These are phyloP conservation scores for Liasis olivaceus DNA, from an alignment of 2,797 vertebrate species.

Conservation along the genomic window DNA sequence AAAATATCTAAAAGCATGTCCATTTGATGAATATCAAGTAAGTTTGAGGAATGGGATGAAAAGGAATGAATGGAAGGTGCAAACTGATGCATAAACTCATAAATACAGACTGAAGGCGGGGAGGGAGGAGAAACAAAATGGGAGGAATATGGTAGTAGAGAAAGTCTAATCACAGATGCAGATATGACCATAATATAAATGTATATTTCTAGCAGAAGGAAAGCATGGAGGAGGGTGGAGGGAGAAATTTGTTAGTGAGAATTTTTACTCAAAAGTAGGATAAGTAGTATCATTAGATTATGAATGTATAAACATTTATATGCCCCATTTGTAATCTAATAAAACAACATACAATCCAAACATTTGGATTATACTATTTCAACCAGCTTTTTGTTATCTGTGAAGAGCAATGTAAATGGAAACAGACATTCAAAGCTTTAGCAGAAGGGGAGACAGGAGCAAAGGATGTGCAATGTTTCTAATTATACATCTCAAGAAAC, in stretches of 20 bases:
- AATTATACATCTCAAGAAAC: conserved; percentile 43
- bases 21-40: conserved; percentile 85
- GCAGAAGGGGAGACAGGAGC: conserved; percentile 55
- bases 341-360: conserved; percentile 49
- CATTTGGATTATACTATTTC: conserved; percentile 41
- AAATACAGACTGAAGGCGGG: conserved; percentile 75
- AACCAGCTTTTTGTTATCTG: conserved; percentile 40
- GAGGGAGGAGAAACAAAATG: not conserved
- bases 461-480: conserved; percentile 51
- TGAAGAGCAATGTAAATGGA: conserved; percentile 48
- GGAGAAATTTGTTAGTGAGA: conserved; percentile 75
- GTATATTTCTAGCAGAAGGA: conserved; percentile 60
- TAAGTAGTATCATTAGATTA: conserved; percentile 38
- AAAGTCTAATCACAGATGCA: conserved; percentile 57
- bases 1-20: conserved; percentile 90
- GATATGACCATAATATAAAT: conserved; percentile 55
- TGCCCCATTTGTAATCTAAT: conserved; percentile 37
- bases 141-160: not conserved
- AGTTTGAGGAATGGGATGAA: conserved; percentile 77
- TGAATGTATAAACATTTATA: conserved; percentile 53
- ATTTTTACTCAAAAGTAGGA: conserved; percentile 51
- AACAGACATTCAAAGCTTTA: conserved; percentile 53
- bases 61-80: conserved; percentile 78
- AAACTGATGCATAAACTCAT: conserved; percentile 71
- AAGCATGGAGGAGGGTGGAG: conserved; percentile 54